Base-by-base conservation (phyloP, 30 jellyfish, hydroid and myxozoan species). In the Chrysaora quinquecirrha region DNA sequence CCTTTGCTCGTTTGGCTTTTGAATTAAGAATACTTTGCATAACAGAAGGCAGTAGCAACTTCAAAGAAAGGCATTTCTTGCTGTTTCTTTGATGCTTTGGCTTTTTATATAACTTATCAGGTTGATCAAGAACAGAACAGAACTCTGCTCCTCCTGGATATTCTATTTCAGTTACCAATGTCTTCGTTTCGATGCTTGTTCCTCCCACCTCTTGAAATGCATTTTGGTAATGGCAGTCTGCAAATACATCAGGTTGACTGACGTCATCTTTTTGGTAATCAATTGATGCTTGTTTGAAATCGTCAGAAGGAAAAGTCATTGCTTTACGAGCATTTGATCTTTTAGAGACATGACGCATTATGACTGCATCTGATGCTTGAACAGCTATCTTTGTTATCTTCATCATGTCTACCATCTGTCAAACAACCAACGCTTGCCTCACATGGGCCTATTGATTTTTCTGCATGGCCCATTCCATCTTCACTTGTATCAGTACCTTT, bases 131-230 rank as follows among this genome's bases (percentile, higher is more conserved):
- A 0, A n/a, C 49, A 4, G 76, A 18, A 7, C 38, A 4, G 27
- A 27, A 2, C 2, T 32, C 1, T 3, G 73, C 69, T n/a, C 22
- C 64, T 4, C 14, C 63, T 3, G 25, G 58, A 50, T 32, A 52
- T 20, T 52, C 68, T 4, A 52, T 52, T 25, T 52, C 68, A 16
- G 68, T 52, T 2, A 52, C 68, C 6, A 52, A 3, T 52, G 68
- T 52, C 19, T 16, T 20, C 25, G 19, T 25, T 20, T 52, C 29
- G 6, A 52, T 7, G 25, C 68, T 19, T 3, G 6, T 52, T 3
- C 68, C 68, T 20, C 68, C 92, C 31, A 82, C 38, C 74, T 82
- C 92, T 54, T 82, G 92, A 61, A 82, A 82, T 22, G 85, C 92
- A 61, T 58, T 82, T 20, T 82, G 92, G 54, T 82, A 82, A 10